Evolutionary conservation across 1,140 invertebrate species (phyloP).

Genomic region (Propsilocerus akamusi): DNA sequence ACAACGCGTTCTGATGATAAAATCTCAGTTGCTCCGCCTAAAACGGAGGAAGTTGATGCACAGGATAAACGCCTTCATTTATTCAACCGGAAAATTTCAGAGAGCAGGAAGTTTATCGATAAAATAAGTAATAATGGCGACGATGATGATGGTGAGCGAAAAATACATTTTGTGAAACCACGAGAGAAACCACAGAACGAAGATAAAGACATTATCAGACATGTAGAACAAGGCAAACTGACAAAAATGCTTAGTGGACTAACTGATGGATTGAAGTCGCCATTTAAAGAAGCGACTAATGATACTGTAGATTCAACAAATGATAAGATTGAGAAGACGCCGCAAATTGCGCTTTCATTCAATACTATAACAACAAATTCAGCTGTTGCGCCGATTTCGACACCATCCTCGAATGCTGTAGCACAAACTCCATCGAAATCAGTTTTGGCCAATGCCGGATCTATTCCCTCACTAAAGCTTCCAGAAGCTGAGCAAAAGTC

Average conservation of each 20-base stretch:
- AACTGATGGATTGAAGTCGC: background rate
- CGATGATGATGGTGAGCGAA: background rate
- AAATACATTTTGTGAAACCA: background rate
- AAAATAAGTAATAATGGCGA: background rate
- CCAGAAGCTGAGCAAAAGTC: background rate
- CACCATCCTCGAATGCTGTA: too few species aligned
- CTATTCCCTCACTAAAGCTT: background rate
- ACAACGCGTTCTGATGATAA: too few species aligned
- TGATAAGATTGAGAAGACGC: background rate
- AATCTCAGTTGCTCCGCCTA: too few species aligned
- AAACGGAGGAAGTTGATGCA: too few species aligned
- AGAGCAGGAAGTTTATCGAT: too few species aligned
- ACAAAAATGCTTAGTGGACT: background rate
- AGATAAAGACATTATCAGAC: background rate
- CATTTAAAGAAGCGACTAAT: background rate
- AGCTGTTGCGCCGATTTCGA: background rate
- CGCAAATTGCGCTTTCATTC: background rate
- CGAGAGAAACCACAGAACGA: background rate
- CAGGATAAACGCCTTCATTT: too few species aligned
- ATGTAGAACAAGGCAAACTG: background rate
- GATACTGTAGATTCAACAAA: background rate
- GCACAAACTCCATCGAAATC: background rate
- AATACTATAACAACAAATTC: background rate
- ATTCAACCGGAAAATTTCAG: too few species aligned
- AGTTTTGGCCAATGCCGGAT: background rate